These are phyloP conservation scores for Mionectes macconnelli DNA, from an alignment of 2,113 vertebrate species.

Conservation along the genomic window DNA sequence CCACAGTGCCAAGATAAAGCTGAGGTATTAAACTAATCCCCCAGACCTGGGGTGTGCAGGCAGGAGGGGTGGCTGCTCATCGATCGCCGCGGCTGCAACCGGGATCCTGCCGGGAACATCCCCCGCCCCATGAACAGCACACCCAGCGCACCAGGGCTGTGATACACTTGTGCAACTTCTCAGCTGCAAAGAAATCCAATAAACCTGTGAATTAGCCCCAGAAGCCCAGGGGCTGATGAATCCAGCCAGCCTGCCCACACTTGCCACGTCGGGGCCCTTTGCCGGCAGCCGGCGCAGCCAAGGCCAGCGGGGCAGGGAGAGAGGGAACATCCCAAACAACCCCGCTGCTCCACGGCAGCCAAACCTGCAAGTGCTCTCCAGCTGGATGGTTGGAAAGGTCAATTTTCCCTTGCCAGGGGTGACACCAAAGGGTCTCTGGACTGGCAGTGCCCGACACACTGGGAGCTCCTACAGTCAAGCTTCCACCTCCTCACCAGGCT, in stretches of 20 bases:
- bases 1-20: not conserved
- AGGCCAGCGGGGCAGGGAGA: not conserved
- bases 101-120: not conserved
- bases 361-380: rapidly evolving
- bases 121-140: rapidly evolving
- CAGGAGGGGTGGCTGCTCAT: not conserved
- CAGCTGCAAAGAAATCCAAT: not conserved
- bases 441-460: rapidly evolving
- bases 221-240: not conserved
- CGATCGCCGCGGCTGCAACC: not conserved
- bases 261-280: rapidly evolving
- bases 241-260: not conserved
- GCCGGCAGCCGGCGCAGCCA: rapidly evolving
- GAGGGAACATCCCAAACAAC: not conserved
- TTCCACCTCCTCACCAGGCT: not conserved
- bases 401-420: rapidly evolving
- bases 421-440: too few species aligned
- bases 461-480: not conserved
- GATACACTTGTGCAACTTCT: not conserved
- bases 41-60: not conserved
- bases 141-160: not conserved
- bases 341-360: rapidly evolving
- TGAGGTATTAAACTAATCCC: not conserved
- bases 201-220: not conserved
- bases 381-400: not conserved